A percentile compares a stretch with the other conserved stretches of the same genome.
Evolutionary conservation across 2,113 vertebrate genomes (phyloP).

Genomic region (Chaetodon auriga): DNA sequence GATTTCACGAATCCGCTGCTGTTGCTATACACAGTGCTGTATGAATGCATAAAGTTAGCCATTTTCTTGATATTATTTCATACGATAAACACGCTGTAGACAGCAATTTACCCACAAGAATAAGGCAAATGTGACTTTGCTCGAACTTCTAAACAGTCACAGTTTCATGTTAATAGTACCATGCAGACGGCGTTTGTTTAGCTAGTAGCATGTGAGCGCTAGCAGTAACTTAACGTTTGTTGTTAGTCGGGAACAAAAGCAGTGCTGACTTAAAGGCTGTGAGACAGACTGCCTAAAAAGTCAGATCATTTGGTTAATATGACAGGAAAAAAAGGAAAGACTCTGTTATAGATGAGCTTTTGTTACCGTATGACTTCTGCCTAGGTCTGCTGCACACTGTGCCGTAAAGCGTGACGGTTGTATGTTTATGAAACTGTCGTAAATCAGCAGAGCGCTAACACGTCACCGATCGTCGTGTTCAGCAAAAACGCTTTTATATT

Average conservation of each 20-base stretch:
- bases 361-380: conserved; percentile 14
- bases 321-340: too few relatives aligned
- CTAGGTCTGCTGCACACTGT: background rate
- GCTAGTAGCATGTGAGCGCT: background rate
- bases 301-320: accelerated
- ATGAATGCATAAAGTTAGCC: background rate
- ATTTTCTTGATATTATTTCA: background rate
- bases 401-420: conserved; percentile 51
- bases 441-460: background rate
- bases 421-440: conserved; percentile 59
- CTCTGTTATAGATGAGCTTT: accelerated
- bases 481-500: background rate
- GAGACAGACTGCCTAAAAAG: background rate
- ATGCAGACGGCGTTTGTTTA: background rate
- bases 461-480: background rate
- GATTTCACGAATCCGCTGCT: background rate
- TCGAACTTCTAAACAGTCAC: too few relatives aligned
- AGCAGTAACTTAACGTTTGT: background rate
- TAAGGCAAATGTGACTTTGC: background rate
- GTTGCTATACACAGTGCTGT: background rate
- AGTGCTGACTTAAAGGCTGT: background rate
- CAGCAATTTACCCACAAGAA: background rate
- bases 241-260: accelerated
- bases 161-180: too few relatives aligned
- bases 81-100: background rate